A percentile compares a stretch with the other conserved stretches of the same genome.
Evolutionary conservation across 2,888 invertebrate genomes (phyloP).

Genomic region (Rotaria socialis): DNA sequence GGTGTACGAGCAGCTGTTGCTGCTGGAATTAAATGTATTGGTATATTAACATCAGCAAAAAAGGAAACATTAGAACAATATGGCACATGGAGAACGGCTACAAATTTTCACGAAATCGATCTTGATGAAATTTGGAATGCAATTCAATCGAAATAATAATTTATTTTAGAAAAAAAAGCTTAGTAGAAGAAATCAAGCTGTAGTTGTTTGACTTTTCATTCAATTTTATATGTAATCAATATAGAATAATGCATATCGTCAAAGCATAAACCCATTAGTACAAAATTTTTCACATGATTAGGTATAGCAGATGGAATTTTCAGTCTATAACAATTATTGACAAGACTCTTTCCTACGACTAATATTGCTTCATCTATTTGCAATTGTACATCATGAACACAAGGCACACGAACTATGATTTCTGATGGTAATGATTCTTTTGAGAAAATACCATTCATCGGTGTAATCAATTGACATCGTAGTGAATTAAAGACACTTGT

Average conservation of each 20-base stretch:
- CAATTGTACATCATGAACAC: neutral
- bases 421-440: neutral
- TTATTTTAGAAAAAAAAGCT: neutral
- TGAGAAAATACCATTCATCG: neutral
- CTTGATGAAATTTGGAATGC: neutral
- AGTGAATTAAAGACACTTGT: neutral
- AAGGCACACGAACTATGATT: neutral
- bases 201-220: neutral
- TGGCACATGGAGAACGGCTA: neutral
- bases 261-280: neutral
- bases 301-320: neutral
- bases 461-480: neutral
- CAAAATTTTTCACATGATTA: neutral
- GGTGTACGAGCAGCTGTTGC: neutral
- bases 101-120: neutral
- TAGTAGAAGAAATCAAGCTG: too few species aligned
- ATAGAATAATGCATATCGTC: constrained; percentile 1
- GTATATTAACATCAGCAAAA: constrained; percentile 5
- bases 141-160: neutral
- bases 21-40: constrained; percentile 16
- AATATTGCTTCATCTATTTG: neutral
- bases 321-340: neutral
- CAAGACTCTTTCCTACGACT: neutral
- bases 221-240: constrained; percentile 1
- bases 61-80: neutral